Conservation (phyloP, 2,888 invertebrate genomes). For the Drosophila maculinotata region DNA sequence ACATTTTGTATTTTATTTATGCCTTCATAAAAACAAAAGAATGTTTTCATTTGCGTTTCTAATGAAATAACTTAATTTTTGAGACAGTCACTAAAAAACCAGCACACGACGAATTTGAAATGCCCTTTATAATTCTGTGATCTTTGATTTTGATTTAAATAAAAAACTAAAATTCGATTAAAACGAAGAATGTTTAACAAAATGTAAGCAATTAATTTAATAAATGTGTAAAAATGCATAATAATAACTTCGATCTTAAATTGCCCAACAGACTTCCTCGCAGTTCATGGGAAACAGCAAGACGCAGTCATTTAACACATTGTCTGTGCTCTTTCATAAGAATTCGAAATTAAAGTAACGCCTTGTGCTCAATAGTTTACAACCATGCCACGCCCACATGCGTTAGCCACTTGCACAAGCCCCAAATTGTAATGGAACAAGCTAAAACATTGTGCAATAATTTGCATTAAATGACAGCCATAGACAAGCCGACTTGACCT, state of each 20-base stretch:
- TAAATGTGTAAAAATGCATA: neutral
- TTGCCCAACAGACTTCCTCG: slow-evolving; percentile 23
- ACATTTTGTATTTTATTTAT: no score
- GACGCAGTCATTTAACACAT: slow-evolving; percentile 16
- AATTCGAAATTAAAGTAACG: slow-evolving; percentile 39
- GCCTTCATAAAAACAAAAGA: no score
- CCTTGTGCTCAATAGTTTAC: slow-evolving; percentile 50
- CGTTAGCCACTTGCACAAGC: slow-evolving; percentile 53
- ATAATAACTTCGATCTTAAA: neutral
- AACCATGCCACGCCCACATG: slow-evolving; percentile 60
- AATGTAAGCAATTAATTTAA: neutral
- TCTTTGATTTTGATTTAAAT: no score
- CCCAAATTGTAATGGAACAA: slow-evolving; percentile 64
- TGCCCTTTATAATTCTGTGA: no score
- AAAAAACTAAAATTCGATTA: no score
- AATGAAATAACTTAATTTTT: neutral
- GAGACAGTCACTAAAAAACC: slow-evolving; percentile 6
- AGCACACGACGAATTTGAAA: no score
- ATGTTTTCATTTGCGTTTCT: slow-evolving; percentile 1
- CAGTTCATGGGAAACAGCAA: slow-evolving; percentile 49
- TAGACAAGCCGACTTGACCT: slow-evolving; percentile 71
- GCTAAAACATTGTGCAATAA: slow-evolving; percentile 61
- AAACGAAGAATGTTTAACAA: neutral
- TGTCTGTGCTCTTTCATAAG: slow-evolving; percentile 18
- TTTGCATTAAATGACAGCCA: slow-evolving; percentile 74